Percentiles rank a stretch among this genome's conserved stretches.
Evolutionary conservation across 2,113 vertebrate genomes (phyloP).

Genomic region (Antechinus flavipes): DNA sequence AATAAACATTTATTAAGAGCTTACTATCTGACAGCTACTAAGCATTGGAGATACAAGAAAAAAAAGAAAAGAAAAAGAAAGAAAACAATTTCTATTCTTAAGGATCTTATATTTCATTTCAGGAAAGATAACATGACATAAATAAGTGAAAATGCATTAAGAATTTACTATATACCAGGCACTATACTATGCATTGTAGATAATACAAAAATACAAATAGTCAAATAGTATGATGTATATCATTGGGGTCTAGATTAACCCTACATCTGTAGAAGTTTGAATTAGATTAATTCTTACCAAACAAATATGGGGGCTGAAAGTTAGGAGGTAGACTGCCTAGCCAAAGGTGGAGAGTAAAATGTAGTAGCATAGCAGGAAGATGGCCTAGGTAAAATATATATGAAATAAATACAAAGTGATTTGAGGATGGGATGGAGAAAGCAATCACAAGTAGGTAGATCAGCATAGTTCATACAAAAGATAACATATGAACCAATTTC

Average conservation of each 20-base stretch:
- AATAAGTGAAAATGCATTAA: background rate
- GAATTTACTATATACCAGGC: background rate
- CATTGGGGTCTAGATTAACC: background rate
- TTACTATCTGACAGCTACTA: background rate
- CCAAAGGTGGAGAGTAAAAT: background rate
- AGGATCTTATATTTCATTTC: background rate
- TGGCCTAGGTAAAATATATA: background rate
- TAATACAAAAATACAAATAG: background rate
- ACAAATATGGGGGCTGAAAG: background rate
- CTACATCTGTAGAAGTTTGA: background rate
- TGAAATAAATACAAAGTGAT: background rate
- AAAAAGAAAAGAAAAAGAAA: background rate
- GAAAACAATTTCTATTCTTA: background rate
- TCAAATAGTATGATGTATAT: background rate
- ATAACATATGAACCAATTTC: background rate
- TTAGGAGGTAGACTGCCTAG: background rate
- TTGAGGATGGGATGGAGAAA: background rate
- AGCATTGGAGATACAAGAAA: background rate
- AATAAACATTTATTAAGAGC: background rate
- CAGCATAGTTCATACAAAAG: background rate
- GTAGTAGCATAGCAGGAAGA: background rate
- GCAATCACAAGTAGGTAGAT: too few species aligned
- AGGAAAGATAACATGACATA: background rate
- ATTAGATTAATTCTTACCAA: background rate
- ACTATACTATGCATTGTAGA: background rate